Conservation (phyloP, 2,113 vertebrate species). For the Cyrtonyx montezumae region DNA sequence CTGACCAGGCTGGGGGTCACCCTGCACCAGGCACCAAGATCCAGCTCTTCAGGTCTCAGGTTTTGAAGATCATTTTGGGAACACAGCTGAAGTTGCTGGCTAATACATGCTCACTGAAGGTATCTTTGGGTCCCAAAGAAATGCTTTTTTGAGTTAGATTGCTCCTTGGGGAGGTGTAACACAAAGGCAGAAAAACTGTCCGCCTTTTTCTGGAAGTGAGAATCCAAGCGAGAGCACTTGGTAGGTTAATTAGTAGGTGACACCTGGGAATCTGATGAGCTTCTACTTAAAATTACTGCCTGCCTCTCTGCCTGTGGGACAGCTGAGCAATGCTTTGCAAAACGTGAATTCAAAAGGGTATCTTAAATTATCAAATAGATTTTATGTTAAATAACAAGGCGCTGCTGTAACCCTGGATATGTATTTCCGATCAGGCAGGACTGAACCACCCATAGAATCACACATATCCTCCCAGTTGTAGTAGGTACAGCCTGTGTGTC, state of each 20-base stretch:
- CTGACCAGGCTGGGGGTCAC: not conserved
- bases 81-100: not conserved
- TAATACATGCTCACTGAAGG: not conserved
- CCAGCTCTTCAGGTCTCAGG: not conserved
- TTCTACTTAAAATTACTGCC: constrained; percentile 22
- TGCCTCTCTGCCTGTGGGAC: not conserved
- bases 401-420: not conserved
- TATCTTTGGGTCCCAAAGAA: not conserved
- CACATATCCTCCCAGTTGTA: not conserved
- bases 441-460: not conserved
- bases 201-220: constrained; percentile 4
- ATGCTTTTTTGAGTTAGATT: not conserved
- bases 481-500: not conserved
- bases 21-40: rapidly evolving
- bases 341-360: not conserved
- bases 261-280: not conserved
- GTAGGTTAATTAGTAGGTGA: constrained; percentile 40
- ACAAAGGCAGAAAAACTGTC: constrained; percentile 12
- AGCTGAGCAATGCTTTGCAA: not conserved
- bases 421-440: not conserved
- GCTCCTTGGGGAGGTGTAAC: not conserved
- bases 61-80: not conserved
- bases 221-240: rapidly evolving
- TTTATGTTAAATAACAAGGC: not conserved
- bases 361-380: not conserved